phyloP scores from a whole-genome alignment of 2,113 vertebrate genomes.

The Callaeas wilsoni region DNA sequence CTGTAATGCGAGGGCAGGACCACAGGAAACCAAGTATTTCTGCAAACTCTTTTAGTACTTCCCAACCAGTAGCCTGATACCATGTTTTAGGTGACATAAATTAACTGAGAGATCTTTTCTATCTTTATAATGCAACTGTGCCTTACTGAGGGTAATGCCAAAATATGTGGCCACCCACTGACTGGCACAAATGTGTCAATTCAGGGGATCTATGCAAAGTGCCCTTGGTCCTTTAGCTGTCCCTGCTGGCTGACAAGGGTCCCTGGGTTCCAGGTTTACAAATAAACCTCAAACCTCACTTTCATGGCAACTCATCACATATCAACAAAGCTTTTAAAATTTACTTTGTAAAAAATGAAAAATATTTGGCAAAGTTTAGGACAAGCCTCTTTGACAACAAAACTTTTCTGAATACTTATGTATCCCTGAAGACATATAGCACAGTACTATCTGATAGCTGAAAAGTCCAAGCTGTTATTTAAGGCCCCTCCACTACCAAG shows the following conservation, averaged over 20 bases:
- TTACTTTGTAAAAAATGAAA: neutral
- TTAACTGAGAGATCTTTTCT: neutral
- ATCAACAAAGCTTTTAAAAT: neutral
- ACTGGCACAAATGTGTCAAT: neutral
- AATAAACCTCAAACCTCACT: neutral
- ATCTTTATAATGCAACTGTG: neutral
- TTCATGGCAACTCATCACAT: neutral
- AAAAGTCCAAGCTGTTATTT: neutral
- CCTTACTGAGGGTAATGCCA: neutral
- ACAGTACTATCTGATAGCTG: neutral
- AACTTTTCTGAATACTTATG: neutral
- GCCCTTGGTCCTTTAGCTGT: neutral
- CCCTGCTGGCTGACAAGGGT: neutral
- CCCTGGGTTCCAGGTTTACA: neutral
- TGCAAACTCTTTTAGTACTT: neutral
- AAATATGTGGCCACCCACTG: neutral
- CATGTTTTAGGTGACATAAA: neutral
- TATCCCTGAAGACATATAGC: neutral
- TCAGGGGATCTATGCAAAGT: neutral
- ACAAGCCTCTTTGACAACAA: neutral
- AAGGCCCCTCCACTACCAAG: neutral
- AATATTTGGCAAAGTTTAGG: neutral
- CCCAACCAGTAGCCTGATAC: neutral
- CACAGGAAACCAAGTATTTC: neutral
- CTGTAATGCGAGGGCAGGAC: neutral